These are phyloP conservation scores for Acrossocheilus wenchowensis DNA, from an alignment of 2,797 vertebrate species.

Conservation along the genomic window DNA sequence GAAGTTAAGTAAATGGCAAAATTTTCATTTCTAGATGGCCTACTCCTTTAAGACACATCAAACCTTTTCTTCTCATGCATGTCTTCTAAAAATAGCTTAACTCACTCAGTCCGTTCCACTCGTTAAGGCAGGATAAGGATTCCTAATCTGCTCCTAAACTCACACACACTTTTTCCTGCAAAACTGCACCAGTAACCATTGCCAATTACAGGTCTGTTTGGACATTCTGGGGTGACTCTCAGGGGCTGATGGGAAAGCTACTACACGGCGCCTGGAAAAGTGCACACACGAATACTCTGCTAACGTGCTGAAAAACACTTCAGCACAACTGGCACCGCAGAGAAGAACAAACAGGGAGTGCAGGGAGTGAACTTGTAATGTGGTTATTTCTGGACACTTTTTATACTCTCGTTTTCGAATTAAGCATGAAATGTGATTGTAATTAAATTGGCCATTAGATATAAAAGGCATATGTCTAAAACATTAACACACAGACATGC, in stretches of 20 bases:
- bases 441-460: constrained; percentile 43
- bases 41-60: constrained; percentile 25
- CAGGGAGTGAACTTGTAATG: constrained; percentile 5
- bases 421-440: constrained; percentile 27
- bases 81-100: constrained; percentile 54
- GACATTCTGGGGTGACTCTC: constrained; percentile 8
- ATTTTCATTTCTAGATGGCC: neutral
- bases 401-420: constrained; percentile 30
- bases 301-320: constrained; percentile 7
- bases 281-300: constrained; percentile 10
- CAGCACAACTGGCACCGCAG: neutral
- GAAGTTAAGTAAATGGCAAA: neutral
- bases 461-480: constrained; percentile 30
- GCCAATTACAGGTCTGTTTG: constrained; percentile 39
- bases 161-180: neutral
- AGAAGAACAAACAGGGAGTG: neutral
- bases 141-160: constrained; percentile 58
- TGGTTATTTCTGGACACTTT: constrained; percentile 28
- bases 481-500: constrained; percentile 3
- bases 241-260: constrained; percentile 31
- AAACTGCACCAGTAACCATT: constrained; percentile 42
- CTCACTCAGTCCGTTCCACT: constrained; percentile 62
- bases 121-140: constrained; percentile 53
- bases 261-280: constrained; percentile 7
- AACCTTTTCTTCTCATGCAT: constrained; percentile 14